Evolutionary conservation across 2,113 vertebrate genomes (phyloP).

Genomic region (Gasterosteus aculeatus): DNA sequence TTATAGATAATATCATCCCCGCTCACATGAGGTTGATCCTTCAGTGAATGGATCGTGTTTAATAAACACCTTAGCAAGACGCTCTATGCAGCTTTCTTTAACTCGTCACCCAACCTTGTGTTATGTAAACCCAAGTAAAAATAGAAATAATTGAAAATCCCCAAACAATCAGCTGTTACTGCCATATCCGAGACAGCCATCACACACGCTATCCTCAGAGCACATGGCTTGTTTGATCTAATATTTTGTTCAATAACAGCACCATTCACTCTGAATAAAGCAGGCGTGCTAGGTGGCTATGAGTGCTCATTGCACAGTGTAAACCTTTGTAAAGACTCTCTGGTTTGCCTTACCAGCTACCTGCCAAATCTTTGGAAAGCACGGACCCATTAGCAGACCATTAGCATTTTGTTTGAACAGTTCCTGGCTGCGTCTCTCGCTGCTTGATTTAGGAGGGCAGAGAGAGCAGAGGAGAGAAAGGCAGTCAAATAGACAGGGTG

Average conservation of each 20-base stretch:
- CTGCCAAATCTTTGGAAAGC: slow-evolving; percentile 33
- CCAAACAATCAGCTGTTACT: neutral
- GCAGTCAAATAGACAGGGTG: slow-evolving; percentile 49
- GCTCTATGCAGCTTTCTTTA: neutral
- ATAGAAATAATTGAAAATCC: neutral
- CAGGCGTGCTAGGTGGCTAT: slow-evolving; percentile 9
- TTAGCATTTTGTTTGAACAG: slow-evolving; percentile 71
- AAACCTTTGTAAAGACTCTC: slow-evolving; percentile 18
- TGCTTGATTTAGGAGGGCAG: slow-evolving; percentile 46
- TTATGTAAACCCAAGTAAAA: neutral
- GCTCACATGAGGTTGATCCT: neutral
- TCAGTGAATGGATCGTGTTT: neutral
- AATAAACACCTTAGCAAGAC: neutral
- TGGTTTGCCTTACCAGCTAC: slow-evolving; percentile 36
- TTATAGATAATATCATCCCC: neutral
- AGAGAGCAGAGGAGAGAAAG: slow-evolving; percentile 27
- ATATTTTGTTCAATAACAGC: neutral
- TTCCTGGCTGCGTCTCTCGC: slow-evolving; percentile 50
- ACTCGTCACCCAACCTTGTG: neutral
- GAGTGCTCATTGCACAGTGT: slow-evolving; percentile 15
- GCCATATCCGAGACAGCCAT: neutral
- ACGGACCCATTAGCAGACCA: slow-evolving; percentile 60
- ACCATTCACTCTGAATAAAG: neutral
- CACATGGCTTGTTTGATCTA: neutral
- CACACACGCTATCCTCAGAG: neutral